These are phyloP conservation scores for Heliconius congener DNA, from an alignment of 1,140 invertebrate species.

Conservation along the genomic window DNA sequence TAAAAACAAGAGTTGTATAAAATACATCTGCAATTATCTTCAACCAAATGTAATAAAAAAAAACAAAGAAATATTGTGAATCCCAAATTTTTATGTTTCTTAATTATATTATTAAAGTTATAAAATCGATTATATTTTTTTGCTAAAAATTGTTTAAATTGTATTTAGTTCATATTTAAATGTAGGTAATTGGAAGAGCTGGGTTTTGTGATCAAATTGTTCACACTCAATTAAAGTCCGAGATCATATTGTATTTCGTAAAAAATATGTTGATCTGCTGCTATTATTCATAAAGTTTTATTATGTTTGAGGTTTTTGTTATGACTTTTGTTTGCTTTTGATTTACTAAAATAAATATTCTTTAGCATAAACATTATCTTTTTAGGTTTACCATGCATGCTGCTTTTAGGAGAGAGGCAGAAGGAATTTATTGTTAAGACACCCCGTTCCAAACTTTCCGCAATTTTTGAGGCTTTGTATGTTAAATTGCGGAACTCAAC, in stretches of 20 bases:
- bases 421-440: too few relatives aligned
- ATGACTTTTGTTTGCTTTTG: not conserved
- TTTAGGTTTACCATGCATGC: too few relatives aligned
- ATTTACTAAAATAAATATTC: not conserved
- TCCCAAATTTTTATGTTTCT: conserved; percentile 5
- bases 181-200: conserved; percentile 19
- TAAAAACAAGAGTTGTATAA: not conserved
- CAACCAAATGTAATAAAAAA: not conserved
- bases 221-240: conserved; percentile 25
- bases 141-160: conserved; percentile 5
- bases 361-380: not conserved
- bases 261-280: conserved; percentile 11
- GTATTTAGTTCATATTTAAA: conserved; percentile 36
- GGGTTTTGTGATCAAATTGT: conserved; percentile 25
- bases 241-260: not conserved
- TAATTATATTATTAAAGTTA: conserved; percentile 12
- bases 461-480: too few relatives aligned
- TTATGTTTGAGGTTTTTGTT: not conserved
- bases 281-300: conserved; percentile 7
- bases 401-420: too few relatives aligned
- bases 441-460: too few relatives aligned
- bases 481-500: too few relatives aligned
- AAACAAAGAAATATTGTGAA: not conserved
- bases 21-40: not conserved
- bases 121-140: not conserved